A percentile compares a stretch with the other conserved stretches of the same genome.
phyloP scores from a whole-genome alignment of 1,140 invertebrate genomes.

The Dysdera silvatica region DNA sequence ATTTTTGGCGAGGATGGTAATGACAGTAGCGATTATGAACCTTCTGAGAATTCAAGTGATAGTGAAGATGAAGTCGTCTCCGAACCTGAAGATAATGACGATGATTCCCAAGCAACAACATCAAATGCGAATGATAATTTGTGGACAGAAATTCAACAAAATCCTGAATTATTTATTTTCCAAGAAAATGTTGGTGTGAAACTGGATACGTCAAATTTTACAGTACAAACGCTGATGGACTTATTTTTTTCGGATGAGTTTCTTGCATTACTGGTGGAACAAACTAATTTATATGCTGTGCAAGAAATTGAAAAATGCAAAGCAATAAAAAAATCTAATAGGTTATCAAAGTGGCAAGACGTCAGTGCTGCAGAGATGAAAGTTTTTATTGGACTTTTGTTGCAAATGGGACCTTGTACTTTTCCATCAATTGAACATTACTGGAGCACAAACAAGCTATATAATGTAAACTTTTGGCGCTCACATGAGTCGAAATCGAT shows the following conservation, averaged over 20 bases:
- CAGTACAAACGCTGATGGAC: not conserved
- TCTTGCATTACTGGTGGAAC: too few relatives aligned
- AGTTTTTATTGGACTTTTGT: too few relatives aligned
- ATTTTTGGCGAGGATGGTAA: conserved; percentile 1
- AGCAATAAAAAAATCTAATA: not conserved
- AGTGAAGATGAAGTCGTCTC: not conserved
- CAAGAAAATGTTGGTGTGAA: not conserved
- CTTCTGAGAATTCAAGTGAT: conserved; percentile 1
- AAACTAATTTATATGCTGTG: not conserved
- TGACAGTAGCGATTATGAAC: not conserved
- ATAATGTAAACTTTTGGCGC: too few relatives aligned
- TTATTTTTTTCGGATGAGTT: not conserved
- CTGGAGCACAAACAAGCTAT: too few relatives aligned
- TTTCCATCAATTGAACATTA: too few relatives aligned
- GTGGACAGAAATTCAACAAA: conserved; percentile 1
- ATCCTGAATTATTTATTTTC: conserved; percentile 1
- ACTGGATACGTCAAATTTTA: not conserved
- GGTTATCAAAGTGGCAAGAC: too few relatives aligned
- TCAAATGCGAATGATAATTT: not conserved
- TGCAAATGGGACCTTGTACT: too few relatives aligned
- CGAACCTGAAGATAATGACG: conserved; percentile 3
- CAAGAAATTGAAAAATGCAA: not conserved
- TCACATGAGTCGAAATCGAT: too few relatives aligned
- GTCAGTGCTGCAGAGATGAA: too few relatives aligned
- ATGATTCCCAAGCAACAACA: not conserved